Evolutionary conservation across 2,888 invertebrate species (phyloP).

Genomic region (Tenthredo mesomela): DNA sequence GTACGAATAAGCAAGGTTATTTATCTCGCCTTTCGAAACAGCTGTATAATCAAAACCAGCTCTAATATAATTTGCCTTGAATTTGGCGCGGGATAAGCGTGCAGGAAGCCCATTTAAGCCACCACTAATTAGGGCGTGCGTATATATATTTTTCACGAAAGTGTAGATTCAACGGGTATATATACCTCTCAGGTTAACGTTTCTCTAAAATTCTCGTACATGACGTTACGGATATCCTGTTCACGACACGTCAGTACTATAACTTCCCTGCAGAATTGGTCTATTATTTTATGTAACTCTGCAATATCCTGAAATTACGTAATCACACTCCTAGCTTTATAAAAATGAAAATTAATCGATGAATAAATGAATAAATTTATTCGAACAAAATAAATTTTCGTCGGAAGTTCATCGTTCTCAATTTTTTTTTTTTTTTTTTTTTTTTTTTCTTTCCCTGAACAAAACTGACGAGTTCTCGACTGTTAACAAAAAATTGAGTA

Average conservation of each 20-base stretch:
- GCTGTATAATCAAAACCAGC: not conserved
- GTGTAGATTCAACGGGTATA: slow-evolving; percentile 4
- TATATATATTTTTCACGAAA: not conserved
- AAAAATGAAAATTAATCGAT: not conserved
- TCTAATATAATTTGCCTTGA: not conserved
- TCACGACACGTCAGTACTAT: not conserved
- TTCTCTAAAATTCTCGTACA: slow-evolving; percentile 9
- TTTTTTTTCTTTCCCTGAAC: too few relatives aligned
- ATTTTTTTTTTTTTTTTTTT: not conserved
- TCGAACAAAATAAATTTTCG: too few relatives aligned
- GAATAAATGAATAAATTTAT: not conserved
- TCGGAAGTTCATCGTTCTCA: not conserved
- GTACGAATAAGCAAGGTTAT: not conserved
- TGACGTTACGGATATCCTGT: slow-evolving; percentile 11
- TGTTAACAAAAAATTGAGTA: too few relatives aligned
- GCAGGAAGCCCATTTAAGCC: not conserved
- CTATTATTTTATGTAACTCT: not conserved
- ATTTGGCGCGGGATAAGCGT: not conserved
- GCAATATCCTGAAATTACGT: not conserved
- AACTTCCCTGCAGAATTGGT: not conserved
- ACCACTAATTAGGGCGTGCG: slow-evolving; percentile 15
- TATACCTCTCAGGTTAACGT: not conserved
- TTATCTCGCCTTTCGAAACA: not conserved
- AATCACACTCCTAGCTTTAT: not conserved
- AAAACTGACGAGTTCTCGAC: too few relatives aligned